Base-by-base conservation (phyloP, 2,888 invertebrate genomes). In the Volucella zonaria region DNA sequence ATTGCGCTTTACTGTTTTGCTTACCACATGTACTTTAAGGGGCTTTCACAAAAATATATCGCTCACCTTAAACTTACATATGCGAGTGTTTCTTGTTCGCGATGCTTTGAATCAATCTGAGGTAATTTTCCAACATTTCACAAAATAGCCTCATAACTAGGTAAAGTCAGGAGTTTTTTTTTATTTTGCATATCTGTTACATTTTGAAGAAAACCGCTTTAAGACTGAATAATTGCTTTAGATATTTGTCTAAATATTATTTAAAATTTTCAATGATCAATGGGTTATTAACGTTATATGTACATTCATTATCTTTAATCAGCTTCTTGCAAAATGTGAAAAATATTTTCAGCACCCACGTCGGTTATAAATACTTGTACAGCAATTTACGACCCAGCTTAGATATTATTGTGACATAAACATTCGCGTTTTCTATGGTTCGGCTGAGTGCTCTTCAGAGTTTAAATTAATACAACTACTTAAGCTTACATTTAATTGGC, bases 91-190 rank as follows among this genome's bases (percentile, higher is more conserved):
- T 31, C 31, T 6, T 51, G 51, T 64, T 68, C 43, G 56, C 47
- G 64, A 74, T 74, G 64, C 14, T 10, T 68, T 62, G 54, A 75
- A 56, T 71, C 76, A 62, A 59, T 42, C 51, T 45, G 45, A 70
- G 58, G 23, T 47, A 76, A 64, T 70, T 56, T 42, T 76, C 45
- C 51, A 70, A 66, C 23, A 58, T 42, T 11, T 70, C 58, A 45
- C 47, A 59, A 59, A 76, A 76, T 71, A 71, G 76, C 76, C 64
- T 70, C 70, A 76, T 71, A 76, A 81, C 38, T 76, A 76, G 81
- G 76, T 81, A 70, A 59, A 76, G 70, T 40, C 76, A 76, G 81
- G 70, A 70, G 70, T 68, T 70, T 81, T 40, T 68, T 66, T 49
- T 15, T 49, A 64, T 70, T 51, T 71, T 9, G 43, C 64, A 52